phyloP scores from a whole-genome alignment of 2,888 invertebrate species.

The Neria commutata region DNA sequence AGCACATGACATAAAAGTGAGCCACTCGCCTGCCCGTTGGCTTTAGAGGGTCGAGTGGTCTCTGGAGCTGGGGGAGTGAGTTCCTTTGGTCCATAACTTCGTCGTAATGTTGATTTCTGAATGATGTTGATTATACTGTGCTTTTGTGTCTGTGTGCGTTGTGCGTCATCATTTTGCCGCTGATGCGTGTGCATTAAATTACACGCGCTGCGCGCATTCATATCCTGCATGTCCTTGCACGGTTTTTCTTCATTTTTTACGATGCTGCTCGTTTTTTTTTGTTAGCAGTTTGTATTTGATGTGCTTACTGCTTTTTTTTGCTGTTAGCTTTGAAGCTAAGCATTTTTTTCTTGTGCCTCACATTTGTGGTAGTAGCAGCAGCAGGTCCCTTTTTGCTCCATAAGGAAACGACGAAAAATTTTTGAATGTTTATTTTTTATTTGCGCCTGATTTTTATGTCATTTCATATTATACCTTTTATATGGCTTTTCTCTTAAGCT shows the following conservation, averaged over 20 bases:
- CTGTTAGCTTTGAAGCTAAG: not conserved
- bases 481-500: too few relatives aligned
- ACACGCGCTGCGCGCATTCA: too few relatives aligned
- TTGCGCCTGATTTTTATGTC: not conserved
- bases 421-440: not conserved
- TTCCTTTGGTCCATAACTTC: too few relatives aligned
- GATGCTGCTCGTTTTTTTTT: not conserved
- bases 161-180: constrained; percentile 44
- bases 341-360: not conserved
- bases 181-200: constrained; percentile 2
- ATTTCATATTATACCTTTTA: not conserved
- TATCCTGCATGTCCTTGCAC: too few relatives aligned
- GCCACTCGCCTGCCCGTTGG: too few relatives aligned
- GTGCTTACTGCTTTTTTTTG: not conserved
- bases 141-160: constrained; percentile 10
- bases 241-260: not conserved
- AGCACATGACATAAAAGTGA: not conserved
- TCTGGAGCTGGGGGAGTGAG: too few relatives aligned
- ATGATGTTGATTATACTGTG: not conserved
- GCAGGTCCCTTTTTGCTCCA: too few relatives aligned
- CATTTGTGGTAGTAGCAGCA: too few relatives aligned
- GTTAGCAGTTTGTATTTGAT: not conserved
- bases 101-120: constrained; percentile 1
- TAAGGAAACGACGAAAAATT: too few relatives aligned
- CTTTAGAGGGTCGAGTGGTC: too few relatives aligned